phyloP scores from a whole-genome alignment of 2,797 vertebrate species.

The Mastacembelus armatus region DNA sequence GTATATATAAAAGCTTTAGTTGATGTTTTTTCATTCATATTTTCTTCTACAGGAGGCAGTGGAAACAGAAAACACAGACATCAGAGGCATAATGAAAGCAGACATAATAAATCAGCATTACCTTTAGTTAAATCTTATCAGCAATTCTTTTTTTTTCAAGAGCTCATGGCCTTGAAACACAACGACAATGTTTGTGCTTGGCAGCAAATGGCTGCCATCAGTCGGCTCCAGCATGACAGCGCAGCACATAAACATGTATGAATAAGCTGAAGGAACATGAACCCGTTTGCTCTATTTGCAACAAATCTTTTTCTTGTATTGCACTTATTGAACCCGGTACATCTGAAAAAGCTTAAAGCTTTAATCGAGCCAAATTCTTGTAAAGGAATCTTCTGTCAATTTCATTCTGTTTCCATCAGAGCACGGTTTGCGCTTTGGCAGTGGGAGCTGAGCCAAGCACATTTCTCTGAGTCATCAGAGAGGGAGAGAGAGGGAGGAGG shows the following conservation, averaged over 20 bases:
- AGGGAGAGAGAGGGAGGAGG: slow-evolving; percentile 13
- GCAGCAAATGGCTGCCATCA: slow-evolving; percentile 39
- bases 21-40: not conserved
- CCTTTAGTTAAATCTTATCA: slow-evolving; percentile 32
- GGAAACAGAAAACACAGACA: slow-evolving; percentile 16
- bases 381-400: slow-evolving; percentile 71
- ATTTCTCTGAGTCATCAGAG: slow-evolving; percentile 84
- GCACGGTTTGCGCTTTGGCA: slow-evolving; percentile 62
- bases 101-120: slow-evolving; percentile 15
- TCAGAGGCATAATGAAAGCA: slow-evolving; percentile 17
- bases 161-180: slow-evolving; percentile 23
- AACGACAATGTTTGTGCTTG: slow-evolving; percentile 32
- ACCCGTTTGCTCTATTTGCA: slow-evolving; percentile 30
- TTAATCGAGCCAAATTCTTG: slow-evolving; percentile 56
- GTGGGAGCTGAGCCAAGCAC: slow-evolving; percentile 76
- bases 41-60: not conserved
- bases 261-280: slow-evolving; percentile 51
- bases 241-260: slow-evolving; percentile 39
- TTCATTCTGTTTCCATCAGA: slow-evolving; percentile 70
- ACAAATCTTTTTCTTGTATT: slow-evolving; percentile 49
- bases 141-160: slow-evolving; percentile 9
- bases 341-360: slow-evolving; percentile 70
- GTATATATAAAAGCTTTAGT: too few relatives aligned
- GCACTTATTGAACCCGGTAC: slow-evolving; percentile 56
- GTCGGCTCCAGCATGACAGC: slow-evolving; percentile 42